These are phyloP conservation scores for Spizella passerina DNA, from an alignment of 2,797 vertebrate genomes.

Conservation along the genomic window DNA sequence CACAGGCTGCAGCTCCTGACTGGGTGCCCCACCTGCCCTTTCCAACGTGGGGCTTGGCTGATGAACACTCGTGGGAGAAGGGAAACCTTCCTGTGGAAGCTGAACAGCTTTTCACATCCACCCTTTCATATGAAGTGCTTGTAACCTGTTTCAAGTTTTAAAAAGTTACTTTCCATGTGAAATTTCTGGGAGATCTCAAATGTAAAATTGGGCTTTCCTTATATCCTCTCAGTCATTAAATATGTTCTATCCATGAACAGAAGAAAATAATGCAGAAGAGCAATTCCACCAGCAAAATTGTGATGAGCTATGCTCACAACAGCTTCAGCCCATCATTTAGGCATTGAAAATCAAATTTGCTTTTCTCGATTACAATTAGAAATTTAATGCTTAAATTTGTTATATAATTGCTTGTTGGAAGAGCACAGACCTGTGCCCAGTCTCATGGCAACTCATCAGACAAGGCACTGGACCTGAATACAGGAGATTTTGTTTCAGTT, in stretches of 20 bases:
- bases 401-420: neutral
- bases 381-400: neutral
- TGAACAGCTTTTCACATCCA: neutral
- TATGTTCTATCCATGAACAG: neutral
- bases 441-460: neutral
- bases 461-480: neutral
- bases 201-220: neutral
- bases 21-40: neutral
- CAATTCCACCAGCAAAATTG: neutral
- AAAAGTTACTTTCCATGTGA: neutral
- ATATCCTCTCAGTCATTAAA: neutral
- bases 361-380: neutral
- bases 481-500: neutral
- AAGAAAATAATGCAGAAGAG: neutral
- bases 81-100: neutral
- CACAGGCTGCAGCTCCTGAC: neutral
- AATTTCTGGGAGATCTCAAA: neutral
- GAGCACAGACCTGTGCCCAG: neutral
- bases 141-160: neutral
- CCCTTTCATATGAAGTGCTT: neutral
- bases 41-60: neutral
- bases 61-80: neutral
- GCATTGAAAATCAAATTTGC: neutral
- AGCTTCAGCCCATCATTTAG: neutral
- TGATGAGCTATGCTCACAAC: neutral